Conservation (phyloP, 2,888 invertebrate species). For the Drosophila longiperda region DNA sequence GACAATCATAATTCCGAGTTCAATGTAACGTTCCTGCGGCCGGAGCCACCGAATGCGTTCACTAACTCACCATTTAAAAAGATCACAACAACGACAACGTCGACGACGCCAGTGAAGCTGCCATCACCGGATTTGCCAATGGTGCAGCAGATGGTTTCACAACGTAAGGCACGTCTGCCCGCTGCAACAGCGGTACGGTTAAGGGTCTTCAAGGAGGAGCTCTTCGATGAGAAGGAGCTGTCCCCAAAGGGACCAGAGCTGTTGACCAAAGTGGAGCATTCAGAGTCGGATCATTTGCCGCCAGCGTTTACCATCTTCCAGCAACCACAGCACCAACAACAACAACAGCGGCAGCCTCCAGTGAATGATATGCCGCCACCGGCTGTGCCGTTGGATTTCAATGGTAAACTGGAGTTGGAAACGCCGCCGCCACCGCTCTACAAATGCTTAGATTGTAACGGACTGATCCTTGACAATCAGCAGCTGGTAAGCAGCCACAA, state of each 20-base stretch:
- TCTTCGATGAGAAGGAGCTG: conserved; percentile 59
- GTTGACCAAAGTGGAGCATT: conserved; percentile 63
- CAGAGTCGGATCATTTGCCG: conserved; percentile 64
- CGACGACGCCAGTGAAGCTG: conserved; percentile 59
- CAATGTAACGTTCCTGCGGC: conserved; percentile 79
- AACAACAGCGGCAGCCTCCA: conserved; percentile 5
- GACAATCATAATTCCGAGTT: conserved; percentile 74
- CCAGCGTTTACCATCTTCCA: conserved; percentile 72
- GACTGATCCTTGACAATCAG: conserved; percentile 68
- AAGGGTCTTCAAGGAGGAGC: conserved; percentile 76
- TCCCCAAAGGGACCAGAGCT: conserved; percentile 14
- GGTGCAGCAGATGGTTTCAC: conserved; percentile 36
- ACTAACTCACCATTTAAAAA: conserved; percentile 80
- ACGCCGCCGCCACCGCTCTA: conserved; percentile 67
- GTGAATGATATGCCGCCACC: conserved; percentile 66
- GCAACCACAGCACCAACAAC: conserved; percentile 34
- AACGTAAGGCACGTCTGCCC: conserved; percentile 64
- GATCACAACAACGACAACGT: conserved; percentile 37
- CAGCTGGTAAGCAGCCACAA: conserved; percentile 77
- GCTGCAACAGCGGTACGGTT: conserved; percentile 69
- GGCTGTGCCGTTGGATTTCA: conserved; percentile 29
- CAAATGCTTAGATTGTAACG: conserved; percentile 83
- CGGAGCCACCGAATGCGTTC: conserved; percentile 76
- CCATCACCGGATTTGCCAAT: conserved; percentile 53
- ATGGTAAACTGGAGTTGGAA: conserved; percentile 50